A percentile compares a stretch with the other conserved stretches of the same genome.
Evolutionary conservation across 2,888 invertebrate species (phyloP).

Genomic region (Gibbula magus): DNA sequence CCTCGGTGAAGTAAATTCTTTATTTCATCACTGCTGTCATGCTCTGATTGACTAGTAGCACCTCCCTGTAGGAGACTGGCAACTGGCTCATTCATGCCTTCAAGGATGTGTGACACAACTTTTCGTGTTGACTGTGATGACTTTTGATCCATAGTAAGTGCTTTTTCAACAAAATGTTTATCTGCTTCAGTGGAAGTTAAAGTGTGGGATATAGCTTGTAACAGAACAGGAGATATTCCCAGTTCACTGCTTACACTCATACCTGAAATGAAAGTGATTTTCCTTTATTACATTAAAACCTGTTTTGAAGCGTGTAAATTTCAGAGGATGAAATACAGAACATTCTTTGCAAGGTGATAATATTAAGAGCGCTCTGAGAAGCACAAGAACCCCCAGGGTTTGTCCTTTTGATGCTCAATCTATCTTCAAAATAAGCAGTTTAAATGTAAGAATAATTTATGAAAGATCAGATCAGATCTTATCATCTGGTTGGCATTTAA

Average conservation of each 20-base stretch:
- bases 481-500: too few species aligned
- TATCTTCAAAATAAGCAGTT: too few species aligned
- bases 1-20: slow-evolving; percentile 10
- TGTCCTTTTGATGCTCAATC: too few species aligned
- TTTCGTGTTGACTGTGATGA: slow-evolving; percentile 18
- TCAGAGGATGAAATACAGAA: too few species aligned
- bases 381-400: too few species aligned
- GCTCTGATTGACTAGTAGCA: neutral
- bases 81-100: slow-evolving; percentile 58
- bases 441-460: too few species aligned
- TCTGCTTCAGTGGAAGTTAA: slow-evolving; percentile 48
- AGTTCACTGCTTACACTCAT: slow-evolving; percentile 64
- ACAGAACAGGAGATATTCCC: slow-evolving; percentile 72
- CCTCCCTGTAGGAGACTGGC: slow-evolving; percentile 34
- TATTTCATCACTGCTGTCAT: slow-evolving; percentile 11
- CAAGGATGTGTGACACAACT: slow-evolving; percentile 50
- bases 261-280: slow-evolving; percentile 42
- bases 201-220: slow-evolving; percentile 72
- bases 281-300: too few species aligned
- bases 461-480: too few species aligned
- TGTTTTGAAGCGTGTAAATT: too few species aligned
- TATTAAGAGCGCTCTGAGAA: too few species aligned
- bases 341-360: too few species aligned
- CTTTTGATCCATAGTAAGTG: slow-evolving; percentile 3
- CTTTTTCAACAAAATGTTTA: neutral